Evolutionary conservation across 2,797 vertebrate genomes (phyloP).

Genomic region (Mergus octosetaceus): DNA sequence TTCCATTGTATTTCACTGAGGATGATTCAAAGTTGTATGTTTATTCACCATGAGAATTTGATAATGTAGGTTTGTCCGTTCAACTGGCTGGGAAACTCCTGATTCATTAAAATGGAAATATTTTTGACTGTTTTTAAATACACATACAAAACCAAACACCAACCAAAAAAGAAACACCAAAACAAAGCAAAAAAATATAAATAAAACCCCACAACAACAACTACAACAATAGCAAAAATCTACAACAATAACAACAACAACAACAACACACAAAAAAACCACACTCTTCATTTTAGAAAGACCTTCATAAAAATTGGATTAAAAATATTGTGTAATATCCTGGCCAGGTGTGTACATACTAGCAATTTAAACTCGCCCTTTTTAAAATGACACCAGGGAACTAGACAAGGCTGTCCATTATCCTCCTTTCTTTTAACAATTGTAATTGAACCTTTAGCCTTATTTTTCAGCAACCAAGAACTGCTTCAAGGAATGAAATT

Average conservation of each 20-base stretch:
- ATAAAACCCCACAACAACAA: not conserved
- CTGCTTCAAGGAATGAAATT: not conserved
- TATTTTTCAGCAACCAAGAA: slow-evolving; percentile 13
- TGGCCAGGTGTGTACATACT: slow-evolving; percentile 41
- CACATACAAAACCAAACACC: not conserved
- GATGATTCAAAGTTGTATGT: not conserved
- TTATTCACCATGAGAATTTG: not conserved
- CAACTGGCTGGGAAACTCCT: not conserved
- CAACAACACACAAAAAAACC: not conserved
- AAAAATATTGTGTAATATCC: slow-evolving; percentile 66
- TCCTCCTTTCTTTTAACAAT: slow-evolving; percentile 64
- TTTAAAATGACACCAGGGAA: slow-evolving; percentile 66
- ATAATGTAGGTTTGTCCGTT: not conserved
- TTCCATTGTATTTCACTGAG: not conserved
- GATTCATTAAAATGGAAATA: slow-evolving; percentile 26
- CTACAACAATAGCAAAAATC: not conserved
- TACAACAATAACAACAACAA: not conserved
- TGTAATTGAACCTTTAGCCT: slow-evolving; percentile 51
- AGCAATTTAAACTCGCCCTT: slow-evolving; percentile 70
- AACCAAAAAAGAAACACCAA: not conserved
- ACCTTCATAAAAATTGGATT: slow-evolving; percentile 72
- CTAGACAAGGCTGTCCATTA: slow-evolving; percentile 39
- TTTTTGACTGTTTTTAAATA: not conserved
- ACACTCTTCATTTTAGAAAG: slow-evolving; percentile 9
- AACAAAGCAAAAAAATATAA: not conserved